Conservation (phyloP, 2,888 invertebrate species). For the Automeris io region DNA sequence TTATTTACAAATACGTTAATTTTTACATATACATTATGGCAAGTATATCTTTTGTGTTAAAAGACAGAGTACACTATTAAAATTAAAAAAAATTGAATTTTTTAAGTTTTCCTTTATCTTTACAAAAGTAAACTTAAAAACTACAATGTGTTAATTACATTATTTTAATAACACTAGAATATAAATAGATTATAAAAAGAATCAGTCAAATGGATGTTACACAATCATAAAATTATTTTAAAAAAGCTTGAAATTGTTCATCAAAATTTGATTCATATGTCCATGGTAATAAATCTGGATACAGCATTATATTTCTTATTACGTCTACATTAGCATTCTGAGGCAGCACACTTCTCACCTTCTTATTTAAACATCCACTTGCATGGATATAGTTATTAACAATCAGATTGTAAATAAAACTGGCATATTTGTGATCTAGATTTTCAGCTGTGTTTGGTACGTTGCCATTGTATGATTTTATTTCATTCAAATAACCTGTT, state of each 20-base stretch:
- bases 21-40: too few species aligned
- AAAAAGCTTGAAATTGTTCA: slow-evolving; percentile 60
- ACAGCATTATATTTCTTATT: slow-evolving; percentile 47
- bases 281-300: slow-evolving; percentile 68
- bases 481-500: slow-evolving; percentile 63
- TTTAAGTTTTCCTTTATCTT: too few species aligned
- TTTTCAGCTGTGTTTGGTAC: slow-evolving; percentile 58
- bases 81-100: too few species aligned
- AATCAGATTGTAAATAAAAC: slow-evolving; percentile 66
- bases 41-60: too few species aligned
- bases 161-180: too few species aligned
- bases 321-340: slow-evolving; percentile 47
- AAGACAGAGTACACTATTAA: too few species aligned
- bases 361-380: slow-evolving; percentile 63
- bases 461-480: slow-evolving; percentile 46
- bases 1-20: too few species aligned
- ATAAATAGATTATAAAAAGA: too few species aligned
- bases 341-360: slow-evolving; percentile 67
- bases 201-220: too few species aligned
- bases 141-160: too few species aligned
- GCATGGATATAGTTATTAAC: slow-evolving; percentile 65
- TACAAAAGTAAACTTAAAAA: too few species aligned
- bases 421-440: slow-evolving; percentile 66
- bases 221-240: too few species aligned
- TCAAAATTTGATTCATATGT: slow-evolving; percentile 64